phyloP scores from a whole-genome alignment of 2,797 vertebrate genomes.

The Pogonophryne albipinna region DNA sequence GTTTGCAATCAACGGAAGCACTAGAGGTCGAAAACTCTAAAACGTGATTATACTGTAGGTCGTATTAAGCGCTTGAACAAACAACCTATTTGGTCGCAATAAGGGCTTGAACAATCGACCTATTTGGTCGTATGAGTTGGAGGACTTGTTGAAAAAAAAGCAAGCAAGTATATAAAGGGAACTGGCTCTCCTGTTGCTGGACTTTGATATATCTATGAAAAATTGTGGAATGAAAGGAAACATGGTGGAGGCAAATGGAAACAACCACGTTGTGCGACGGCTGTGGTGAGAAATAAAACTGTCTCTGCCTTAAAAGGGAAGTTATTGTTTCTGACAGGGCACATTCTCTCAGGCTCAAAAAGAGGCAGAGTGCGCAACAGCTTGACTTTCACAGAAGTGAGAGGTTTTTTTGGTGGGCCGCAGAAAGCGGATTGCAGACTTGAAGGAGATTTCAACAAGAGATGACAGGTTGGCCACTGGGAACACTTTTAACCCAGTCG shows the following conservation, averaged over 20 bases:
- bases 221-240: conserved; percentile 62
- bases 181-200: conserved; percentile 55
- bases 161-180: conserved; percentile 58
- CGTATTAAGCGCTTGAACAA: too few species aligned
- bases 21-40: too few species aligned
- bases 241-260: conserved; percentile 59
- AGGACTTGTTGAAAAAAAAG: conserved; percentile 58
- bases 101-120: too few species aligned
- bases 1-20: too few species aligned
- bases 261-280: conserved; percentile 67
- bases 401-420: conserved; percentile 29
- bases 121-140: too few species aligned
- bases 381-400: conserved; percentile 44
- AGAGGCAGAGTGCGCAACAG: conserved; percentile 43
- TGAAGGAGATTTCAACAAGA: conserved; percentile 52
- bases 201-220: conserved; percentile 64
- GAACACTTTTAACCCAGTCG: conserved; percentile 56
- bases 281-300: conserved; percentile 66
- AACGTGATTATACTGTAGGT: too few species aligned
- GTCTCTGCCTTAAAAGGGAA: conserved; percentile 64
- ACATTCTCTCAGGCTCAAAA: conserved; percentile 66
- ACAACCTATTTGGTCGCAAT: too few species aligned
- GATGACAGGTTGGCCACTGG: conserved; percentile 52
- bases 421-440: conserved; percentile 31
- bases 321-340: conserved; percentile 79